phyloP scores from a whole-genome alignment of 1,140 invertebrate species.

The Dinoponera quadriceps region DNA sequence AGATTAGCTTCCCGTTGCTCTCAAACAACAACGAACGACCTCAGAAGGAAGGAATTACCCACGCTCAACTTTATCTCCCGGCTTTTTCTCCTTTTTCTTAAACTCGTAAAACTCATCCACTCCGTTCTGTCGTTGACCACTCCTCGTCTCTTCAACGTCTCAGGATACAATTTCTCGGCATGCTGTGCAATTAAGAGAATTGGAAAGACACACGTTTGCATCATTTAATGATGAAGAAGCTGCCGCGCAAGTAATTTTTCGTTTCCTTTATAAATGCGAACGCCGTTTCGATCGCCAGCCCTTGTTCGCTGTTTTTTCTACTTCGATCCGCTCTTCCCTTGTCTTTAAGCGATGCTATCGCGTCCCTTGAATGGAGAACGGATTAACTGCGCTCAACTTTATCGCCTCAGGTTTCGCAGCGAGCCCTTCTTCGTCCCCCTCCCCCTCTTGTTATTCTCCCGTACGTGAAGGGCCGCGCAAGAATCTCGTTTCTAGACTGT shows the following conservation, averaged over 20 bases:
- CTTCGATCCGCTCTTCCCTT: constrained; percentile 8
- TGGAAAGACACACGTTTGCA: background rate
- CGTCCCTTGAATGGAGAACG: constrained; percentile 31
- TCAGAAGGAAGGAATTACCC: background rate
- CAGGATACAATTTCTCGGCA: background rate
- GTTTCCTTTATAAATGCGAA: background rate
- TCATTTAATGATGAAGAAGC: background rate
- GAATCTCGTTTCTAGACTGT: constrained; percentile 45
- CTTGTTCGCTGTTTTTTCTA: background rate
- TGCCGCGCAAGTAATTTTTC: too few species aligned
- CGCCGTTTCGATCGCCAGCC: constrained; percentile 1
- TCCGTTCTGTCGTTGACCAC: background rate
- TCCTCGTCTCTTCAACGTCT: background rate
- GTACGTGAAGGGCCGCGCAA: constrained; percentile 1
- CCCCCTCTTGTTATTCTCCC: constrained; percentile 42
- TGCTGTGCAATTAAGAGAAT: background rate
- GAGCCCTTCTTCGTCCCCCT: background rate
- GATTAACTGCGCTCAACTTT: constrained; percentile 75
- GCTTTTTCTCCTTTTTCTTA: background rate
- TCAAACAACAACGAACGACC: background rate
- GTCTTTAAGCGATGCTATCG: constrained; percentile 5
- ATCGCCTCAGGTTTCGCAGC: constrained; percentile 50
- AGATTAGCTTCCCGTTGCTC: background rate
- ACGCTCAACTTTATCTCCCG: constrained; percentile 1
- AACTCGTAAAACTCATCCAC: background rate